Evolutionary conservation across 2,888 invertebrate genomes (phyloP), one percentile per base, ranked within the genome.

Genomic region (Ichneumon xanthorius): DNA sequence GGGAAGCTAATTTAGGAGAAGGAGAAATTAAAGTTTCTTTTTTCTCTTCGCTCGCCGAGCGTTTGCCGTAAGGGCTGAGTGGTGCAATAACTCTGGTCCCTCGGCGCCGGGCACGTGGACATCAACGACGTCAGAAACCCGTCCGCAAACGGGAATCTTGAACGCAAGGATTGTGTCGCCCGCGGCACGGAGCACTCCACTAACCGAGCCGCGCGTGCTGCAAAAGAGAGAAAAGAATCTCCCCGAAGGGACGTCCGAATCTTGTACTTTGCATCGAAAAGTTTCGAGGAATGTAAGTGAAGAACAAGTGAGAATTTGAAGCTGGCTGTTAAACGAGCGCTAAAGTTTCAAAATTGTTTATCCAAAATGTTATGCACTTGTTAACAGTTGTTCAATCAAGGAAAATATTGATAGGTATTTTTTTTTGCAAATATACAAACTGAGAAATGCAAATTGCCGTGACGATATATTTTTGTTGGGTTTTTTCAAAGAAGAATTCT

Each of bases 1-100:
- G 53, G 67, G 61, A 68, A 86, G 81, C 88, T 89, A 90, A 91
- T 91, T 90, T 90, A 90, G 88, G 89, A 73, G 80, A 87, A 61
- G 75, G 80, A 87, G 88, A 89, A 88, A 90, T 90, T 87, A 89
- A 88, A 89, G 75, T 88, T 71, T 82, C 72, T 53, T 72, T 55
- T 40, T 63, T 67, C 40, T 50, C n/a, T 22, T 55, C n/a, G 72
- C 78, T 80, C 58, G 50, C 45, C 50, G 75, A 53, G 75, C 61
- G 79, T 81, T 86, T 81, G 72, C 75, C 68, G 68, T 75, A 65
- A 72, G 73, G 84, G 55, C 79, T 72, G 71, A 81, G 80, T 71
- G 37, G 75, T 63, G 85, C 65, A 84, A 86, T 86, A 86, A 83
- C 72, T 87, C 84, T 58, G 48, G 71, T 68, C 72, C 50, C 16